A percentile compares a stretch with the other conserved stretches of the same genome.
Conservation (phyloP, 1,140 invertebrate genomes). For the Yoshiicerus persimilis region DNA sequence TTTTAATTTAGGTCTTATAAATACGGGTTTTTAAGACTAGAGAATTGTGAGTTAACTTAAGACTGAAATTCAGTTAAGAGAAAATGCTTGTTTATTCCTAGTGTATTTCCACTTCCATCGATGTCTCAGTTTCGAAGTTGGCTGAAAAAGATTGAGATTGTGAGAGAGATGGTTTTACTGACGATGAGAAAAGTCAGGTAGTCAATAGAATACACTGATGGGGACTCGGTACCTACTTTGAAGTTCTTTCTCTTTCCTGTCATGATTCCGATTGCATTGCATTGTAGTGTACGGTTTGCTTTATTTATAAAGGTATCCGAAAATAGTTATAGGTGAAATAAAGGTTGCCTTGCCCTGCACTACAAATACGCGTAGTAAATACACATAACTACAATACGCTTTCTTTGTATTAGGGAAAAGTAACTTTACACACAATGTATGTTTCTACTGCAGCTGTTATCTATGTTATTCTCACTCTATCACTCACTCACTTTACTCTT, state of each 20-base stretch:
- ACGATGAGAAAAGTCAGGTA: background rate
- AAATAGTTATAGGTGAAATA: no score
- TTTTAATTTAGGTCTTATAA: no score
- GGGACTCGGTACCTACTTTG: background rate
- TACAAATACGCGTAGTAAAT: background rate
- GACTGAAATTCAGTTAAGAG: no score
- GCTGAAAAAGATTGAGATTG: no score
- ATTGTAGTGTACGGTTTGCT: background rate
- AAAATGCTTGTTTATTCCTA: no score
- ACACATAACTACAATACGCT: background rate
- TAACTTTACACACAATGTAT: background rate
- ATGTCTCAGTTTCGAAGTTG: no score
- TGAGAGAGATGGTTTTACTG: no score
- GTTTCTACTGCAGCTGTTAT: background rate
- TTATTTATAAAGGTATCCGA: background rate
- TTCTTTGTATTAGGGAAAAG: background rate
- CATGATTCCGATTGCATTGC: background rate
- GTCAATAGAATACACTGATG: background rate
- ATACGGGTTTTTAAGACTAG: no score
- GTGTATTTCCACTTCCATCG: no score
- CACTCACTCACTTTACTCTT: background rate
- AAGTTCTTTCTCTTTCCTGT: background rate
- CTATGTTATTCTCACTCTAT: background rate
- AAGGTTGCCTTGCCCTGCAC: no score
- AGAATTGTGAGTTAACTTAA: no score